A percentile compares a stretch with the other conserved stretches of the same genome.
Conservation (phyloP, 2,113 vertebrate species). For the Mionectes macconnelli region DNA sequence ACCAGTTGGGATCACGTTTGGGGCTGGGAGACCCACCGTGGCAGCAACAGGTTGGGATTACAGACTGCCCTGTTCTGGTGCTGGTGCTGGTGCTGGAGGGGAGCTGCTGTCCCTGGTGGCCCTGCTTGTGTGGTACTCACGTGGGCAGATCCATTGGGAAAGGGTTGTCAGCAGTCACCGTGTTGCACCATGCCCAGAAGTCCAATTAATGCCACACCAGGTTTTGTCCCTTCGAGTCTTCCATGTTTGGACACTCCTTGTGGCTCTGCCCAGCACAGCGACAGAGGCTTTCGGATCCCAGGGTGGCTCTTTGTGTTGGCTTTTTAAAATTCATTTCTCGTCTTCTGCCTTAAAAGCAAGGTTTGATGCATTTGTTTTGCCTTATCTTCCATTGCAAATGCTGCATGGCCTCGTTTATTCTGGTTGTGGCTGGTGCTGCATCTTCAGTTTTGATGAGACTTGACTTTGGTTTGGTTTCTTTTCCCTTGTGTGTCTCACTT, state of each 20-base stretch:
- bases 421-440: conserved; percentile 14
- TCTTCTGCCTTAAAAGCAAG: conserved; percentile 23
- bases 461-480: neutral
- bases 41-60: neutral
- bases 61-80: neutral
- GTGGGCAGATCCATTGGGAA: neutral
- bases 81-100: neutral
- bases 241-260: neutral
- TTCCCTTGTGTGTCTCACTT: neutral
- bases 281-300: conserved; percentile 51
- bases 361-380: neutral
- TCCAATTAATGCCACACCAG: neutral
- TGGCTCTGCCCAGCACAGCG: conserved; percentile 19
- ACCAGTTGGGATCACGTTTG: neutral
- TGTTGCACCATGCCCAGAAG: neutral
- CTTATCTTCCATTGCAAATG: neutral
- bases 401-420: conserved; percentile 57
- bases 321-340: neutral
- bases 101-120: neutral
- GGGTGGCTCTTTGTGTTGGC: neutral
- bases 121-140: neutral
- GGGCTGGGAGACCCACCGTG: neutral
- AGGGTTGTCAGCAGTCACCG: neutral
- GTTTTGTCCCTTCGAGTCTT: neutral
- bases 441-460: conserved; percentile 6